These are phyloP conservation scores for Halcyon smyrnensis DNA, from an alignment of 2,797 vertebrate species.

Conservation along the genomic window DNA sequence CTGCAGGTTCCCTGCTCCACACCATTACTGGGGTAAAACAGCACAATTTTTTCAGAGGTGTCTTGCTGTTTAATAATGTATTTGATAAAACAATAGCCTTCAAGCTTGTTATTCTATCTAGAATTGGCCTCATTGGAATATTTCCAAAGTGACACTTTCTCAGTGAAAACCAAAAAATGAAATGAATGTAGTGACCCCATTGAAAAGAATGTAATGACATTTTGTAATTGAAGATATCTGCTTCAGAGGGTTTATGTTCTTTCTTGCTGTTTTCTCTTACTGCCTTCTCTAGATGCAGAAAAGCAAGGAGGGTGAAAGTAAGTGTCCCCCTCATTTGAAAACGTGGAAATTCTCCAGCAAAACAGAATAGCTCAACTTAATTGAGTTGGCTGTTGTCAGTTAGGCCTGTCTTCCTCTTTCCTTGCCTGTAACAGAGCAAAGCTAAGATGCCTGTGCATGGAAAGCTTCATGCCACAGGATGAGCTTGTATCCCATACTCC, in stretches of 20 bases:
- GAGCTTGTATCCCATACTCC: neutral
- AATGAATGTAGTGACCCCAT: neutral
- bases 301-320: neutral
- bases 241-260: neutral
- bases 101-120: neutral
- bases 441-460: neutral
- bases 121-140: neutral
- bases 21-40: neutral
- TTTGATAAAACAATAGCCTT: neutral
- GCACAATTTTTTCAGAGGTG: neutral
- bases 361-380: neutral
- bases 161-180: neutral
- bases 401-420: neutral
- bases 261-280: neutral
- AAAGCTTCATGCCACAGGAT: neutral
- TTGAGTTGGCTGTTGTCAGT: neutral
- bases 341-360: neutral
- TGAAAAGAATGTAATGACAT: neutral
- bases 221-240: neutral
- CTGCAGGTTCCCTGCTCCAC: neutral
- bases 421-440: neutral
- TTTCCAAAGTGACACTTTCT: neutral
- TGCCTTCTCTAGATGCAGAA: neutral
- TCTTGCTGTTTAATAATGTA: neutral
- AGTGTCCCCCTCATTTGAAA: neutral